Percentiles rank a stretch among this genome's conserved stretches.
phyloP scores from a whole-genome alignment of 2,888 invertebrate genomes.

The Volucella bombylans region DNA sequence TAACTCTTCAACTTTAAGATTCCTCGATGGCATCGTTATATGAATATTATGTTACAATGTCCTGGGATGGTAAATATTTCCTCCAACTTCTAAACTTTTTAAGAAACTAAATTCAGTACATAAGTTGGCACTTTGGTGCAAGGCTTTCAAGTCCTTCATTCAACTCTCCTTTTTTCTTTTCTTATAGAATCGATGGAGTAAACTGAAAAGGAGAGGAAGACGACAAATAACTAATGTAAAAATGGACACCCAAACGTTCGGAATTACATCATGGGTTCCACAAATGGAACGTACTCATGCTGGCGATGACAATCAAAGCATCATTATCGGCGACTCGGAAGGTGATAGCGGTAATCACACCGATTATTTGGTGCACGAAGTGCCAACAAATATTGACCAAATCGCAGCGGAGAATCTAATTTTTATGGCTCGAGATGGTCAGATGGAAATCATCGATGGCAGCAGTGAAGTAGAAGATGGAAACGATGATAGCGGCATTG shows the following conservation, averaged over 20 bases:
- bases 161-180: background rate
- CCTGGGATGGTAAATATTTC: no score
- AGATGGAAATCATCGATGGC: slow-evolving; percentile 79
- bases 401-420: slow-evolving; percentile 87
- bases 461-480: slow-evolving; percentile 73
- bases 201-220: background rate
- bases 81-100: no score
- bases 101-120: no score
- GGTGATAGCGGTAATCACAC: slow-evolving; percentile 64
- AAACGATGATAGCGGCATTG: slow-evolving; percentile 73
- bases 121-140: no score
- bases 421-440: slow-evolving; percentile 85
- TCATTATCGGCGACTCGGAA: slow-evolving; percentile 64
- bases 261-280: slow-evolving; percentile 76
- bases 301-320: slow-evolving; percentile 49
- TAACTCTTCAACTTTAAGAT: no score
- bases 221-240: background rate
- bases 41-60: no score
- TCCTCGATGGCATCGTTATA: no score
- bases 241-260: slow-evolving; percentile 77
- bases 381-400: slow-evolving; percentile 82
- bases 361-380: slow-evolving; percentile 60
- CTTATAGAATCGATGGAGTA: slow-evolving; percentile 13
- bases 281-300: slow-evolving; percentile 55
- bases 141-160: no score